phyloP scores from a whole-genome alignment of 1,140 invertebrate genomes.

The Venturia canescens region DNA sequence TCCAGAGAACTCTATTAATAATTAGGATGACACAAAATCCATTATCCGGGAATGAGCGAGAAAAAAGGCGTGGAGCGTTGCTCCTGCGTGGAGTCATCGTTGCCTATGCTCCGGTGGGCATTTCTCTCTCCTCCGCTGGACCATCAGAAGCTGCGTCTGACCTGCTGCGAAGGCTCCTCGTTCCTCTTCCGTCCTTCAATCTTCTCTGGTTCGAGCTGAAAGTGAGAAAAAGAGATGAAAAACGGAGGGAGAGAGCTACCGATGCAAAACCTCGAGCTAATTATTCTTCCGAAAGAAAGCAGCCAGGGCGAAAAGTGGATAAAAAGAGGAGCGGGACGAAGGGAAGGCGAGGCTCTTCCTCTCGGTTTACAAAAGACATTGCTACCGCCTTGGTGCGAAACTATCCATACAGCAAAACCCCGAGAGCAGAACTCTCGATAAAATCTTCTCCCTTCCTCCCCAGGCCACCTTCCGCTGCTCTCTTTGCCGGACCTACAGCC shows the following conservation, averaged over 20 bases:
- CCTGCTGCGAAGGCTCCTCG: not conserved
- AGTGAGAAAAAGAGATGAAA: not conserved
- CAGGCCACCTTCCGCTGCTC: conserved; percentile 50
- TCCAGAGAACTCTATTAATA: conserved; percentile 76
- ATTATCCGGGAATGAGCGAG: conserved; percentile 72
- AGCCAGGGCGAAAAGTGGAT: conserved; percentile 34
- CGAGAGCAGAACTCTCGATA: conserved; percentile 34
- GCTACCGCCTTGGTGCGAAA: conserved; percentile 35
- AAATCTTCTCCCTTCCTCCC: not conserved
- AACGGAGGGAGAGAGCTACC: conserved; percentile 3
- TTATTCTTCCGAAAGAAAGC: conserved; percentile 41
- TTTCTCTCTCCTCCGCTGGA: conserved; percentile 58
- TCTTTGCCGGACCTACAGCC: conserved; percentile 24
- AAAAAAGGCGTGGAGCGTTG: conserved; percentile 55
- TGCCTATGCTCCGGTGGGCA: not conserved
- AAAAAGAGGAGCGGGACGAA: not conserved
- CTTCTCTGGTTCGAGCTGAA: not conserved
- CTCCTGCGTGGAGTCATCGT: conserved; percentile 55
- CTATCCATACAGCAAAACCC: conserved; percentile 10
- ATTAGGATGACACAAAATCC: conserved; percentile 76
- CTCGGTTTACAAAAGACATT: conserved; percentile 16
- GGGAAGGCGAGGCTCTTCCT: not conserved
- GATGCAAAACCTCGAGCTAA: conserved; percentile 41
- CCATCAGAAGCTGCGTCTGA: conserved; percentile 63
- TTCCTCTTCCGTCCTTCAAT: conserved; percentile 43